Conservation (phyloP, 2,888 invertebrate species). For the Phalera bucephala region DNA sequence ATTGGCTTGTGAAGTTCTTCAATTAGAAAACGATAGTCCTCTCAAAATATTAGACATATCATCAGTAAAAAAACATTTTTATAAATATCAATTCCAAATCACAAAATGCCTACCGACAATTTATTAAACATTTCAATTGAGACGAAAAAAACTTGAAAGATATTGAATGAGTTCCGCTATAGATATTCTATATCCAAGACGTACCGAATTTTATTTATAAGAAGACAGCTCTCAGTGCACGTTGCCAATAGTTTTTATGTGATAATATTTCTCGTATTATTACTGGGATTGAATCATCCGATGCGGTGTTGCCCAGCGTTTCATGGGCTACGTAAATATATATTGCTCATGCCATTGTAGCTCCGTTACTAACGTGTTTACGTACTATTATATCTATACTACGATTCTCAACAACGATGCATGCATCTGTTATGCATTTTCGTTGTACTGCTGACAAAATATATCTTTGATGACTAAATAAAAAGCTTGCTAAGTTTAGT, state of each 20-base stretch:
- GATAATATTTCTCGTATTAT: constrained; percentile 2
- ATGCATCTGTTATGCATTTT: no score
- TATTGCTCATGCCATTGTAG: constrained; percentile 1
- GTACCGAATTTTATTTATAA: not conserved
- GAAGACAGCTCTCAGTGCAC: not conserved
- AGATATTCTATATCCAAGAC: not conserved
- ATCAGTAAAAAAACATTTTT: no score
- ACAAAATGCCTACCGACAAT: no score
- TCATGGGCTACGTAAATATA: constrained; percentile 2
- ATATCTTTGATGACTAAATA: no score
- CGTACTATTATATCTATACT: constrained; percentile 14
- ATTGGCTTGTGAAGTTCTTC: no score
- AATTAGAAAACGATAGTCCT: no score
- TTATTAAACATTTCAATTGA: no score
- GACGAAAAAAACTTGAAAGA: not conserved
- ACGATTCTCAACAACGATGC: no score
- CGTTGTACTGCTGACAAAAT: no score
- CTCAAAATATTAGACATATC: no score
- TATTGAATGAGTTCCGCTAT: not conserved
- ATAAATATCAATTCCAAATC: no score
- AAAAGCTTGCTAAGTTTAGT: no score
- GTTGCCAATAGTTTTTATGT: constrained; percentile 6
- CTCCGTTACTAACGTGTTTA: not conserved
- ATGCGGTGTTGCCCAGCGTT: constrained; percentile 1
- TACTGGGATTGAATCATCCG: constrained; percentile 4